Evolutionary conservation across 2,888 invertebrate species (phyloP), one percentile per base, ranked within the genome.

Genomic region (Agrotis puta): DNA sequence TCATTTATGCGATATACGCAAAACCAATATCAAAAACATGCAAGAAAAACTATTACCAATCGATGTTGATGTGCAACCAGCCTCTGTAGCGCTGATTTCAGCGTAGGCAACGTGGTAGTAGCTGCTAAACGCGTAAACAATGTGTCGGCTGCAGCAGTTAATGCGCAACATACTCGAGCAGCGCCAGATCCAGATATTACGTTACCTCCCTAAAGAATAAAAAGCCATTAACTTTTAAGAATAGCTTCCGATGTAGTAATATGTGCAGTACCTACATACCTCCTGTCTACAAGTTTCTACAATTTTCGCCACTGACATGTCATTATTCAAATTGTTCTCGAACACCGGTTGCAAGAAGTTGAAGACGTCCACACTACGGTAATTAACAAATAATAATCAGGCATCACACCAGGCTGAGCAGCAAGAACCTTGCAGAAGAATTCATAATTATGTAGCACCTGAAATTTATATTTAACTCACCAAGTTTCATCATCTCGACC

Each of bases 81-180:
- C 73, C 98, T 98, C 39, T 97, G 97, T 64, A 99, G 94, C 85
- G 99, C 99, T 67, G 98, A 97, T 65, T 98, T 97, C 48, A 99
- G 94, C 0, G 99, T 98, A 13, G 98, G 97, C 64, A 99, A 95
- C 84, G 99, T 99, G 59, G 99, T 96, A 77, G 98, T 98, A 67
- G 98, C 97, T 0, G 99, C 98, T 2, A 99, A 98, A 77, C 98
- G 98, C 67, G 98, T 98, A 93, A 99, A 99, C 66, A 99, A 93
- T 84, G 98, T 97, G 90, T 99, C 99, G 0, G 98, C 98, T 88
- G 98, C 98, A 74, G 99, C 98, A 0, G 99, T 98, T 14, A 99
- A 94, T 0, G 98, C 98, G 92, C 99, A 99, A 70, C 99, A 97
- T 0, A 99, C 98, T 88, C 98, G 98, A 0, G 98, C 98, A 0